Evolutionary conservation across 2,797 vertebrate genomes (phyloP).

Genomic region (Acrossocheilus fasciatus): DNA sequence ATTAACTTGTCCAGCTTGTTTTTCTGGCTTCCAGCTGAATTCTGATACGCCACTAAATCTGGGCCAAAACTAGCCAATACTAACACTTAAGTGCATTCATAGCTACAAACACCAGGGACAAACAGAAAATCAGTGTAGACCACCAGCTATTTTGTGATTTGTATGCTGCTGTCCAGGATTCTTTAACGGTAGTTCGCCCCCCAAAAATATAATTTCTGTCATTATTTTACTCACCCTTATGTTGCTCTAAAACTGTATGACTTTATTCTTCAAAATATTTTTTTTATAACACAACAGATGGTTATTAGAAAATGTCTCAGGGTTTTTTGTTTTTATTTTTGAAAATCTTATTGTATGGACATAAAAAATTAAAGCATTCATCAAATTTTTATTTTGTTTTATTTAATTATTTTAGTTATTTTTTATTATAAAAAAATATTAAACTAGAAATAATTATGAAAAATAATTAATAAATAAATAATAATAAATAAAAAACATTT

Average conservation of each 20-base stretch:
- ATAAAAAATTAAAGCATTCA: too few species aligned
- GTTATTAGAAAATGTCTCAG: background rate
- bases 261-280: background rate
- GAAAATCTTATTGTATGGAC: too few species aligned
- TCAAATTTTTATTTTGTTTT: too few species aligned
- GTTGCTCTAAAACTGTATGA: background rate
- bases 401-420: too few species aligned
- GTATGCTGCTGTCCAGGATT: background rate
- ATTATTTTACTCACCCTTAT: background rate
- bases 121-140: background rate
- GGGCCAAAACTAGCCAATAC: background rate
- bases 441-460: accelerated
- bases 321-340: too few species aligned
- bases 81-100: background rate
- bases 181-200: background rate
- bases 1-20: slow-evolving; percentile 28
- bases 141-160: background rate
- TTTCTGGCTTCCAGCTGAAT: background rate
- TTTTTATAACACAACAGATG: background rate
- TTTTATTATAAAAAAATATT: too few species aligned
- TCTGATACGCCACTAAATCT: slow-evolving; percentile 14
- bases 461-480: too few species aligned
- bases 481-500: too few species aligned
- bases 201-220: background rate
- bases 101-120: background rate